These are phyloP conservation scores for Geodia barretti DNA, from an alignment of 37 sponge, comb jelly and placozoan species.

Conservation along the genomic window DNA sequence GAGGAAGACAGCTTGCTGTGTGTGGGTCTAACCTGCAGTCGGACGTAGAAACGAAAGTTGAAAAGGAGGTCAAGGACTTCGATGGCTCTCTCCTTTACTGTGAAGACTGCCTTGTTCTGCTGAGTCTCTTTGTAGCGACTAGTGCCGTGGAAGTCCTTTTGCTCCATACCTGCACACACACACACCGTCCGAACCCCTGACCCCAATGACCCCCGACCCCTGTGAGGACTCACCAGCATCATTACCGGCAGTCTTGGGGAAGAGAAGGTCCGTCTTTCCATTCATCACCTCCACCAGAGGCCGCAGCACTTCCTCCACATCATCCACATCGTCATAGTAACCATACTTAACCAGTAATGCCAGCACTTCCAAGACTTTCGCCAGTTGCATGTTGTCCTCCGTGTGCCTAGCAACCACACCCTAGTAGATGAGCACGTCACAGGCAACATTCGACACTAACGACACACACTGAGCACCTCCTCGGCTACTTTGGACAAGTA, in stretches of 20 bases:
- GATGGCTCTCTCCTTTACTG: conserved; percentile 36
- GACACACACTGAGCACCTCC: background rate
- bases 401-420: background rate
- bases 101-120: conserved; percentile 19
- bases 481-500: background rate
- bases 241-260: conserved; percentile 10
- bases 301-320: conserved; percentile 43
- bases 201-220: no score
- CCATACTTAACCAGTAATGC: conserved; percentile 83
- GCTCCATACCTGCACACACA: no score
- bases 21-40: conserved; percentile 41
- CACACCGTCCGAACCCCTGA: no score
- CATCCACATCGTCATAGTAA: conserved; percentile 54
- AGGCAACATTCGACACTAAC: background rate
- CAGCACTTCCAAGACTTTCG: conserved; percentile 47
- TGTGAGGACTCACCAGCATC: no score
- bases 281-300: conserved; percentile 70
- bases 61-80: conserved; percentile 65
- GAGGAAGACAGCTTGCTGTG: background rate
- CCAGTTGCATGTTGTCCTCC: conserved; percentile 29
- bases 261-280: conserved; percentile 70
- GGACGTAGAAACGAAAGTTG: conserved; percentile 67
- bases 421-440: no score
- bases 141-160: background rate
- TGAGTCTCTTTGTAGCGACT: conserved; percentile 24